A percentile compares a stretch with the other conserved stretches of the same genome.
Conservation (phyloP, 2,888 invertebrate species). For the Luperina nickerlii region DNA sequence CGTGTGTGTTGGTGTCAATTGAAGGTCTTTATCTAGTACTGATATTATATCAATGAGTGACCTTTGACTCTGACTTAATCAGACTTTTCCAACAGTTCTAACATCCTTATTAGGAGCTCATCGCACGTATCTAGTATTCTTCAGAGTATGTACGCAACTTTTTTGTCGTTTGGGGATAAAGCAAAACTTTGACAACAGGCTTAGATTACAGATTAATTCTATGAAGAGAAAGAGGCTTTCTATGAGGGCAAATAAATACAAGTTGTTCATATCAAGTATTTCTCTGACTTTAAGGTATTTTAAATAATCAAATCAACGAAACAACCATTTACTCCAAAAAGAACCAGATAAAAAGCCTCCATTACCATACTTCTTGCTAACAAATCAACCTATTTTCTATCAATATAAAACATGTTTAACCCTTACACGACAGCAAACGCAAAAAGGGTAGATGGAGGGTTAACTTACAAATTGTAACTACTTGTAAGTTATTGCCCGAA, state of each 20-base stretch:
- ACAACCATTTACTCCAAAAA: background rate
- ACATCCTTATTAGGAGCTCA: background rate
- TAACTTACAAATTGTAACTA: conserved; percentile 49
- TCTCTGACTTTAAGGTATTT: background rate
- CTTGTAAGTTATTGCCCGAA: conserved; percentile 42
- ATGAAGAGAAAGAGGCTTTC: background rate
- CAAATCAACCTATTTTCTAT: background rate
- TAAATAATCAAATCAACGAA: background rate
- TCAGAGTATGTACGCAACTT: background rate
- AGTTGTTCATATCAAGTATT: background rate
- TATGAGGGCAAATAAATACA: too few relatives aligned
- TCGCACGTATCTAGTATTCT: background rate
- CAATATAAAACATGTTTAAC: conserved; percentile 13
- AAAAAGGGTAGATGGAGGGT: conserved; percentile 50
- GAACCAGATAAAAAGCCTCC: background rate
- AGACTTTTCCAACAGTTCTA: background rate
- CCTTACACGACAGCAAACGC: conserved; percentile 26
- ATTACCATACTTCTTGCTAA: background rate
- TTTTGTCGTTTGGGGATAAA: background rate
- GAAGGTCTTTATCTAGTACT: background rate
- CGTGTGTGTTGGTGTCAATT: background rate
- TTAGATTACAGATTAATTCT: background rate
- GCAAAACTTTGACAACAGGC: too few relatives aligned
- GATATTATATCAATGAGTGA: background rate
- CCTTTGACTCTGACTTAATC: background rate